Percentiles rank a stretch among this genome's conserved stretches.
phyloP scores from a whole-genome alignment of 1,140 invertebrate species.

The Frieseomelitta varia region DNA sequence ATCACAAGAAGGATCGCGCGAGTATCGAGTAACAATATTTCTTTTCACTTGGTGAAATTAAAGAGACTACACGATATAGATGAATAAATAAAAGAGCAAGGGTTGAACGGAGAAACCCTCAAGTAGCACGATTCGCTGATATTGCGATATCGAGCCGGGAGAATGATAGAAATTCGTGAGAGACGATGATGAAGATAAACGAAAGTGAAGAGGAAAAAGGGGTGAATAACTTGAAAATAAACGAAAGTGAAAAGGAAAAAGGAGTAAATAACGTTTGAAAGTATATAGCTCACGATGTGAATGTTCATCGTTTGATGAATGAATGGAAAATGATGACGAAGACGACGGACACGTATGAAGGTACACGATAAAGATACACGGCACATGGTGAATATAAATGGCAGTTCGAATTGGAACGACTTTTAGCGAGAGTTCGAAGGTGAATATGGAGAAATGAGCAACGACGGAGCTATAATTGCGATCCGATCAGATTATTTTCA shows the following conservation, averaged over 20 bases:
- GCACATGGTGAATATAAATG: not conserved
- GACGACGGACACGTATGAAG: not conserved
- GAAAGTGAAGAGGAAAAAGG: not conserved
- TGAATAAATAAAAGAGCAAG: not conserved
- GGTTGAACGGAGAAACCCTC: not conserved
- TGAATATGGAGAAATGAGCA: conserved; percentile 9
- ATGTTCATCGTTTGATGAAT: not conserved
- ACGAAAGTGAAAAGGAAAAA: not conserved
- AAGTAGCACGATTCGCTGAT: not conserved
- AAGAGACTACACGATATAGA: not conserved
- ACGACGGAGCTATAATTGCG: not conserved
- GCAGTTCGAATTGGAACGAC: not conserved
- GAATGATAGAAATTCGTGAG: not conserved
- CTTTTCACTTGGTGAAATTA: not conserved
- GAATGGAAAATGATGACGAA: not conserved
- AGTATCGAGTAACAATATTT: not conserved
- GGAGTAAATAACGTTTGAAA: not conserved
- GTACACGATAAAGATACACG: not conserved
- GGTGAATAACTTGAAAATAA: not conserved
- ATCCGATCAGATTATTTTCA: not conserved
- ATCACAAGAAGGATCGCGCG: too few relatives aligned
- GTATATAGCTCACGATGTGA: not conserved
- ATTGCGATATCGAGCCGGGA: not conserved
- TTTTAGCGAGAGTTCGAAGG: not conserved
- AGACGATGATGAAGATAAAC: not conserved